These are phyloP conservation scores for Tipula lateralis DNA, from an alignment of 2,888 invertebrate genomes.

Conservation along the genomic window DNA sequence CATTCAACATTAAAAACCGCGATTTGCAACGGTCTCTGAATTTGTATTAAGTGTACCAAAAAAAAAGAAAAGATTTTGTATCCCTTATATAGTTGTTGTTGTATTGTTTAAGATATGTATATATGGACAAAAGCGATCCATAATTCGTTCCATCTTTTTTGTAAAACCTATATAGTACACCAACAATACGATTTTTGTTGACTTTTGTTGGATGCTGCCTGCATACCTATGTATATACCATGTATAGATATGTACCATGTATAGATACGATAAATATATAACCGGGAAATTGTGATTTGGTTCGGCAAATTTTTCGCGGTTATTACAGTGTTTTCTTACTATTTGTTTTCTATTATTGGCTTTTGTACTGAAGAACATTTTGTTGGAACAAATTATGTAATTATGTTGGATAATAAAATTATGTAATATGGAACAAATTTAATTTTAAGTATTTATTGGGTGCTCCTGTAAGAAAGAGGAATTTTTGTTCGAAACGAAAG, in stretches of 20 bases:
- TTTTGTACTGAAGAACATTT: neutral
- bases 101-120: neutral
- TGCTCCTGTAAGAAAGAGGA: neutral
- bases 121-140: neutral
- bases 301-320: slow-evolving; percentile 30
- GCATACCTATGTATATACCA: too few relatives aligned
- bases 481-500: neutral
- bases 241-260: too few relatives aligned
- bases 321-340: neutral
- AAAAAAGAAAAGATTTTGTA: neutral
- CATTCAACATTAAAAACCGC: neutral
- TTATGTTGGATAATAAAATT: slow-evolving; percentile 12
- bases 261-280: neutral
- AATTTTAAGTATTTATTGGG: neutral
- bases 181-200: neutral
- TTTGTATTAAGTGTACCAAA: neutral
- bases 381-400: slow-evolving; percentile 12
- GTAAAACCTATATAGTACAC: neutral
- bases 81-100: neutral
- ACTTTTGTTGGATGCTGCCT: neutral
- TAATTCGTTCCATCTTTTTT: neutral
- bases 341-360: slow-evolving; percentile 19
- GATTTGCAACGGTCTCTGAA: slow-evolving; percentile 28
- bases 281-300: slow-evolving; percentile 27
- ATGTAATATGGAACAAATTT: slow-evolving; percentile 4